Conservation (phyloP, 2,888 invertebrate genomes). For the Ceratothoa steindachneri region DNA sequence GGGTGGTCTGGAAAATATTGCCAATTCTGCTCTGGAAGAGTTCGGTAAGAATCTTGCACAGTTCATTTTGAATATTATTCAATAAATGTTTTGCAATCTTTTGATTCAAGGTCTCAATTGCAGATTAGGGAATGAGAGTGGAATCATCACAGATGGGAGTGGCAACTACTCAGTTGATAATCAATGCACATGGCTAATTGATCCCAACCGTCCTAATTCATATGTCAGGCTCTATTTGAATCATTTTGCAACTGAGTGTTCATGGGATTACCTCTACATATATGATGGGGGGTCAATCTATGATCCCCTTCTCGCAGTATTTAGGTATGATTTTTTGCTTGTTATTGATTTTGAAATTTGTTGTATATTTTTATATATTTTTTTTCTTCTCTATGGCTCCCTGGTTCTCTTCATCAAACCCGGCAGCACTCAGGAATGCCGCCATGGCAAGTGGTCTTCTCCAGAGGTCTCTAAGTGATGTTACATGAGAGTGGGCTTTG, state of each 20-base stretch:
- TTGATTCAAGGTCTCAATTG: too few relatives aligned
- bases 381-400: too few relatives aligned
- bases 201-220: conserved; percentile 56
- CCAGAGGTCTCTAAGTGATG: too few relatives aligned
- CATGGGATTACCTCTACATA: conserved; percentile 98
- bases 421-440: too few relatives aligned
- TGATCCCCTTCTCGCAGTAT: conserved; percentile 85
- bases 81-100: not conserved
- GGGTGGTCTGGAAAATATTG: conserved; percentile 56
- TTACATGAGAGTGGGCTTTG: too few relatives aligned
- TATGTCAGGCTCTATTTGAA: conserved; percentile 76
- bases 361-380: too few relatives aligned
- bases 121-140: conserved; percentile 53
- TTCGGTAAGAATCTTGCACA: conserved; percentile 19
- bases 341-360: too few relatives aligned
- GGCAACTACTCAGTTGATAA: conserved; percentile 90
- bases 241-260: conserved; percentile 96
- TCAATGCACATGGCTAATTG: conserved; percentile 92
- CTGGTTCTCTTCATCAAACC: too few relatives aligned
- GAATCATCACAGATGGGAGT: conserved; percentile 78
- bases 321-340: conserved; percentile 63
- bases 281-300: conserved; percentile 97
- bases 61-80: not conserved
- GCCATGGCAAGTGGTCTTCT: too few relatives aligned
- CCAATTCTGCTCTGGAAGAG: conserved; percentile 52